Percentiles rank a stretch among this genome's conserved stretches.
Conservation (phyloP, 2,888 invertebrate species). For the Himalopsyche tibetana region DNA sequence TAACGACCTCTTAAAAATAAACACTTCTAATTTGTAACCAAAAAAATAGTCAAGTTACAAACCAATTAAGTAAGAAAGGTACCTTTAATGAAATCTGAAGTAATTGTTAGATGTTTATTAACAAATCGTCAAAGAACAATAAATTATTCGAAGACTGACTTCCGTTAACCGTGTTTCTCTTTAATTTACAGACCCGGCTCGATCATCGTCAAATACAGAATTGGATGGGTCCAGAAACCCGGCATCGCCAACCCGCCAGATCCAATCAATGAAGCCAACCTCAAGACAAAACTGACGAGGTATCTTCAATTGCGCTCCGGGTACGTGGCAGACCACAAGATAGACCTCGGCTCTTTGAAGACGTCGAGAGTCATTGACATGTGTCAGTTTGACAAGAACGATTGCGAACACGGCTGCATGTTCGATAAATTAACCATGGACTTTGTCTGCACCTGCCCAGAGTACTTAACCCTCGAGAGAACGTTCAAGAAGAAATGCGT, state of each 20-base stretch:
- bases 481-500: slow-evolving; percentile 74
- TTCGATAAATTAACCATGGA: slow-evolving; percentile 80
- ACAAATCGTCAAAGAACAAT: too few species aligned
- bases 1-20: too few species aligned
- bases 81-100: too few species aligned
- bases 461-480: slow-evolving; percentile 73
- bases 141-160: too few species aligned
- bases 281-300: slow-evolving; percentile 74
- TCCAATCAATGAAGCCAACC: slow-evolving; percentile 73
- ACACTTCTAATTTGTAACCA: too few species aligned
- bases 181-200: slow-evolving; percentile 79
- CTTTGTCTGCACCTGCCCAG: slow-evolving; percentile 82
- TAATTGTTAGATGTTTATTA: too few species aligned
- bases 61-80: too few species aligned
- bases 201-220: slow-evolving; percentile 80
- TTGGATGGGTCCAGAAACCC: slow-evolving; percentile 80
- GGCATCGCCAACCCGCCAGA: slow-evolving; percentile 73
- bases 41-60: too few species aligned
- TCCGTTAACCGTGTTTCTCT: slow-evolving; percentile 46
- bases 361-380: slow-evolving; percentile 78
- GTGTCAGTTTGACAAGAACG: slow-evolving; percentile 81
- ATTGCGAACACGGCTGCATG: slow-evolving; percentile 82
- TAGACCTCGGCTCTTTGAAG: slow-evolving; percentile 73
- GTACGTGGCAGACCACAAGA: slow-evolving; percentile 76
- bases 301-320: slow-evolving; percentile 76